Conservation (phyloP, 1,140 invertebrate species). For the Mya arenaria region DNA sequence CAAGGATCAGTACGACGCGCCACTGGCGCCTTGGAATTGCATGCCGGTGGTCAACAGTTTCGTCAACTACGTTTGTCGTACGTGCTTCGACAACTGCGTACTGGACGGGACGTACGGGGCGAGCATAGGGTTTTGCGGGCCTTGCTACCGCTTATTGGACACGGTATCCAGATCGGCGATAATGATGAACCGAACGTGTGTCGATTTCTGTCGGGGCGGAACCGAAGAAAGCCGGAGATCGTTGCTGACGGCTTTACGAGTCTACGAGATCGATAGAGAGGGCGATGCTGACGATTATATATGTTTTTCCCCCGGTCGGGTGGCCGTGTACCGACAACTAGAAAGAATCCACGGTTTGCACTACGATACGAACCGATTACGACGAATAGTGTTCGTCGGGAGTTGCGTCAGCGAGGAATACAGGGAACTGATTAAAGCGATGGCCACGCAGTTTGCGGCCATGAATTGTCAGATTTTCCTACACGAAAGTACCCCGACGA, state of each 20-base stretch:
- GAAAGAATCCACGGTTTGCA: too few relatives aligned
- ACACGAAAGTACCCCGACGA: too few relatives aligned
- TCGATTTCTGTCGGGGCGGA: background rate
- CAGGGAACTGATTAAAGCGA: too few relatives aligned
- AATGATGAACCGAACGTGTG: background rate
- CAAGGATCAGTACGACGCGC: background rate
- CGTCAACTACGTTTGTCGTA: background rate
- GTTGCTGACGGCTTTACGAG: background rate
- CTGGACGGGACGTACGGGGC: background rate
- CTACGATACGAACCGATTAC: too few relatives aligned
- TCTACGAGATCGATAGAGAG: background rate
- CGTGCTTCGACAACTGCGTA: background rate
- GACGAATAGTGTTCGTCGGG: too few relatives aligned
- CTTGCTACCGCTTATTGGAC: background rate
- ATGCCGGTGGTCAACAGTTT: background rate
- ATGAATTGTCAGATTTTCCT: too few relatives aligned
- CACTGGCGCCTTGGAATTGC: background rate
- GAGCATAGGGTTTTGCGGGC: background rate
- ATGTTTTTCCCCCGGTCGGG: too few relatives aligned
- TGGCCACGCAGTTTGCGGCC: too few relatives aligned
- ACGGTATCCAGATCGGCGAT: background rate
- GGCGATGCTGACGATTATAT: background rate
- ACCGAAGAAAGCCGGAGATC: background rate
- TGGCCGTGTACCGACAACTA: too few relatives aligned
- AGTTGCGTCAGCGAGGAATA: too few relatives aligned